Evolutionary conservation across 2,113 vertebrate species (phyloP).

Genomic region (Tachysurus vachellii): DNA sequence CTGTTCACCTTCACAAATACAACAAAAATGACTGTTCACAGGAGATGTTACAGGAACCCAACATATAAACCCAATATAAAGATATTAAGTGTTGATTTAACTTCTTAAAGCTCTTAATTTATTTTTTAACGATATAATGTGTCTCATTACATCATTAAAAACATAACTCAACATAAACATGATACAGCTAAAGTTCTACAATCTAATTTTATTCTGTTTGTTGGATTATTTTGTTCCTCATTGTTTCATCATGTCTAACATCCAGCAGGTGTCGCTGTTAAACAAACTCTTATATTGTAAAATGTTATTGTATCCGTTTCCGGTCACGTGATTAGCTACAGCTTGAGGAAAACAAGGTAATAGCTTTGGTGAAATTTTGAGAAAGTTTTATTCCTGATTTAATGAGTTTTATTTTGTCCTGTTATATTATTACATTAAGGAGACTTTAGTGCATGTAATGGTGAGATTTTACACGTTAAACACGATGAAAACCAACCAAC

Average conservation of each 20-base stretch:
- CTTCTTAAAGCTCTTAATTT: not conserved
- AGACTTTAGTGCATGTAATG: not conserved
- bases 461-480: not conserved
- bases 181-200: no score
- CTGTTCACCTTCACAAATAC: not conserved
- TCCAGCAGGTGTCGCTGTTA: no score
- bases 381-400: not conserved
- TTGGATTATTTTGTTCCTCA: no score
- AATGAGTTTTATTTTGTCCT: accelerated
- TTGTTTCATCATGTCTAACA: no score
- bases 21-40: not conserved
- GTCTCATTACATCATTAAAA: no score
- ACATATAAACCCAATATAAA: no score
- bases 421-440: not conserved
- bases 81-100: no score
- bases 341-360: not conserved
- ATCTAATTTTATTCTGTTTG: no score
- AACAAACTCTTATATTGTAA: not conserved
- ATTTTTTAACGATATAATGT: no score
- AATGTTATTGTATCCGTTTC: not conserved
- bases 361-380: not conserved
- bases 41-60: not conserved
- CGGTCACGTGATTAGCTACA: not conserved
- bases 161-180: no score
- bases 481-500: not conserved